Percentiles rank a stretch among this genome's conserved stretches.
These are phyloP conservation scores for Tetranychus piercei DNA, from an alignment of 2,888 invertebrate genomes.

Conservation along the genomic window DNA sequence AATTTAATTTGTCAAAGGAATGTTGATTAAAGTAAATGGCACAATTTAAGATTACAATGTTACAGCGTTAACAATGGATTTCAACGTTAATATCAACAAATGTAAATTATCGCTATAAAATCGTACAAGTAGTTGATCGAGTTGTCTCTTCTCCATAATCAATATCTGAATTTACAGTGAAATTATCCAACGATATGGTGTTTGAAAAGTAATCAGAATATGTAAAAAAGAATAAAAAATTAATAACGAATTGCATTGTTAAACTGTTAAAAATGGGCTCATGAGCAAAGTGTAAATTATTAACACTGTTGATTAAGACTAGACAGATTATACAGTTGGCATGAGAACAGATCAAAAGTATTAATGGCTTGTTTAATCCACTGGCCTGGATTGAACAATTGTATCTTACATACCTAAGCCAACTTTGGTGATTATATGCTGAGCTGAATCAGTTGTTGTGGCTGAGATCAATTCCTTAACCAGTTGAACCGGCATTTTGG, in stretches of 20 bases:
- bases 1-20: too few relatives aligned
- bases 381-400: background rate
- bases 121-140: background rate
- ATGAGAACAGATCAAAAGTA: too few relatives aligned
- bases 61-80: background rate
- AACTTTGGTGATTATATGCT: conserved; percentile 26
- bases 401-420: conserved; percentile 22
- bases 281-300: background rate
- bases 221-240: background rate
- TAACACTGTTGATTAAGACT: too few relatives aligned
- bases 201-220: background rate
- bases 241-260: background rate
- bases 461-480: conserved; percentile 31
- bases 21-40: too few relatives aligned
- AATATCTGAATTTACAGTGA: background rate
- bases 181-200: background rate
- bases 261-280: background rate
- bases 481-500: conserved; percentile 30
- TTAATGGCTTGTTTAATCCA: too few relatives aligned
- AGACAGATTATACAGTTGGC: too few relatives aligned
- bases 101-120: background rate
- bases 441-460: conserved; percentile 25
- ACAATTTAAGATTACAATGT: background rate
- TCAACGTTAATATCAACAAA: background rate
- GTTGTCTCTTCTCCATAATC: background rate